Evolutionary conservation across 2,113 vertebrate genomes (phyloP).

Genomic region (Percopsis transmontana): DNA sequence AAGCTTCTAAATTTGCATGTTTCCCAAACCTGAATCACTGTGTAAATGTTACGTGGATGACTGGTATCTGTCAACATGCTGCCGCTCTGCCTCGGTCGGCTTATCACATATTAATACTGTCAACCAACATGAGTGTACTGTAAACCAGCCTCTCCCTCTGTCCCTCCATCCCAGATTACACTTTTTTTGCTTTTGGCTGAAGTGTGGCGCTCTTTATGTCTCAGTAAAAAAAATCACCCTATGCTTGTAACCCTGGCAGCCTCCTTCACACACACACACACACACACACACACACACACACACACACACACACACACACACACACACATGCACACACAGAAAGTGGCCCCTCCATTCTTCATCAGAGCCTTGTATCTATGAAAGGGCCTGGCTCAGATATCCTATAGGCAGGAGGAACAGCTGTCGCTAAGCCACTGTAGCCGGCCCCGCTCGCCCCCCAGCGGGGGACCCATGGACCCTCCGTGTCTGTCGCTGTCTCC

Average conservation of each 20-base stretch:
- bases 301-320: neutral
- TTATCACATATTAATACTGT: constrained; percentile 42
- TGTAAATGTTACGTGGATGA: constrained; percentile 56
- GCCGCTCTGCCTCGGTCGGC: constrained; percentile 21
- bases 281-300: constrained; percentile 10
- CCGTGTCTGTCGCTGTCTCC: constrained; percentile 65
- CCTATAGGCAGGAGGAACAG: constrained; percentile 86
- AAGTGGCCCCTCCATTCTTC: constrained; percentile 78
- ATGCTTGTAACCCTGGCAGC: constrained; percentile 30
- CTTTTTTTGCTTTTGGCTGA: constrained; percentile 82
- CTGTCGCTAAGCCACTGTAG: constrained; percentile 82
- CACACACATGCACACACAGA: constrained; percentile 1
- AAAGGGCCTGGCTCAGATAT: constrained; percentile 92
- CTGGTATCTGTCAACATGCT: constrained; percentile 63
- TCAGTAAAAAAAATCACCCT: constrained; percentile 43
- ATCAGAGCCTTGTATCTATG: constrained; percentile 83
- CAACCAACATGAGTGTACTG: too few relatives aligned
- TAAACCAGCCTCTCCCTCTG: constrained; percentile 42
- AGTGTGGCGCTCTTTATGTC: constrained; percentile 75
- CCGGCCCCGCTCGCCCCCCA: constrained; percentile 70
- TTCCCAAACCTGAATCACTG: constrained; percentile 25
- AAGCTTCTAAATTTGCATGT: constrained; percentile 34
- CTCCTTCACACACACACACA: constrained; percentile 10
- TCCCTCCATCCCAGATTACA: constrained; percentile 56
- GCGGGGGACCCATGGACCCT: constrained; percentile 56